Percentiles rank a stretch among this genome's conserved stretches.
These are phyloP conservation scores for Melieria crassipennis DNA, from an alignment of 2,888 invertebrate genomes.

Conservation along the genomic window DNA sequence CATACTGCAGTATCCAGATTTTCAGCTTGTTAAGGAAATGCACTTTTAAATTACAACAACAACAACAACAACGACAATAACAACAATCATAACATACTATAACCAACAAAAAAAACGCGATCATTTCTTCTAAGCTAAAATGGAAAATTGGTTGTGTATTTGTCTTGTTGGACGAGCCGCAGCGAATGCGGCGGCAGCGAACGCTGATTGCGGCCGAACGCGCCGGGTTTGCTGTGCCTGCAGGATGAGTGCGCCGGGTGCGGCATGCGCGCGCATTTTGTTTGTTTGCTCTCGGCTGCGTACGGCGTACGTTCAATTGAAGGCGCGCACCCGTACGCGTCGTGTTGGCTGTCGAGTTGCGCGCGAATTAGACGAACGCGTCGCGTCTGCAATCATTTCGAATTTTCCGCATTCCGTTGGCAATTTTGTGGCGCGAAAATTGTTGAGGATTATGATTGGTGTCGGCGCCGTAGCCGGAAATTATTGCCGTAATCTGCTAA, in stretches of 20 bases:
- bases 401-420: conserved; percentile 59
- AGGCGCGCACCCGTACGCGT: neutral
- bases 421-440: conserved; percentile 59
- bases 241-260: conserved; percentile 7
- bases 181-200: conserved; percentile 5
- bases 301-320: neutral
- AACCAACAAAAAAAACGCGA: conserved; percentile 8
- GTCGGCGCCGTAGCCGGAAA: conserved; percentile 24
- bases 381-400: conserved; percentile 50
- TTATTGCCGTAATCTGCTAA: neutral
- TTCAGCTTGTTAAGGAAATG: conserved; percentile 21
- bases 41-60: conserved; percentile 30
- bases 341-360: neutral
- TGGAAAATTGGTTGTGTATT: conserved; percentile 5
- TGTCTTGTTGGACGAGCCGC: neutral
- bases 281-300: neutral
- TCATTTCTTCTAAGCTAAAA: conserved; percentile 7
- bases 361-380: conserved; percentile 55
- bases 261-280: neutral
- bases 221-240: conserved; percentile 14
- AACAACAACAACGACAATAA: conserved; percentile 11
- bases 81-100: neutral
- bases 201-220: neutral
- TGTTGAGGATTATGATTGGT: conserved; percentile 37
- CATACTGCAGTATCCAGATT: conserved; percentile 2